phyloP scores from a whole-genome alignment of 92 coral and sea anemone species.

The Isaurus tuberculatus region DNA sequence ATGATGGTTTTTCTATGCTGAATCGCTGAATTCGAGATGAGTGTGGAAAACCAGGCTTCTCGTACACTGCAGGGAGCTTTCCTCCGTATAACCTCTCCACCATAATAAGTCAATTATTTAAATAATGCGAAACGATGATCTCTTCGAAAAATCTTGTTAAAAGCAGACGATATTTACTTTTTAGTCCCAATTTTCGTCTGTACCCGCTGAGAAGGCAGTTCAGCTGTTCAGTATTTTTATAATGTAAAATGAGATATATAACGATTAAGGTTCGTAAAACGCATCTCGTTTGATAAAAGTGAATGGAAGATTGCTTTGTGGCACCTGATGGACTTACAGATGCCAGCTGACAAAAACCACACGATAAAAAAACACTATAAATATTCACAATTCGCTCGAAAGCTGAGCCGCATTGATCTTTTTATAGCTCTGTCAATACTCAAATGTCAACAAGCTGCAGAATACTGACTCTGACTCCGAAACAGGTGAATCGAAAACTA shows the following conservation, averaged over 20 bases:
- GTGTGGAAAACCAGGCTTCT: slow-evolving; percentile 23
- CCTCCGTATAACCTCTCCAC: slow-evolving; percentile 68
- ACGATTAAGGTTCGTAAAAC: not conserved
- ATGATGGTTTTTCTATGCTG: slow-evolving; percentile 46
- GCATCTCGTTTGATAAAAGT: not conserved
- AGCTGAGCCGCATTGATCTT: not conserved
- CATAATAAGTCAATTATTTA: slow-evolving; percentile 44
- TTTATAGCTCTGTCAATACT: slow-evolving; percentile 33
- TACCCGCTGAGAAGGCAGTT: not conserved
- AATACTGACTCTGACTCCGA: not conserved
- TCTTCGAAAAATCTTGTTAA: not conserved
- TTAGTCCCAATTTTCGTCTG: not conserved
- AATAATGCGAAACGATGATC: no score
- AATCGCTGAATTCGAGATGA: slow-evolving; percentile 42
- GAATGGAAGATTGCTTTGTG: not conserved
- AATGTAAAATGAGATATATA: not conserved
- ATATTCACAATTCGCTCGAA: slow-evolving; percentile 35
- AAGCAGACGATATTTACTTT: not conserved
- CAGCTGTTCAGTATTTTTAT: not conserved
- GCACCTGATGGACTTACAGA: not conserved
- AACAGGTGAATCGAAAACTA: slow-evolving; percentile 4
- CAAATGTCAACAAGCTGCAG: slow-evolving; percentile 22
- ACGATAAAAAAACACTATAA: slow-evolving; percentile 12
- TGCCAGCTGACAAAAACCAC: slow-evolving; percentile 48
- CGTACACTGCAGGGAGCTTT: slow-evolving; percentile 20